phyloP scores from a whole-genome alignment of 2,888 invertebrate species.

The Rhagonycha lutea region DNA sequence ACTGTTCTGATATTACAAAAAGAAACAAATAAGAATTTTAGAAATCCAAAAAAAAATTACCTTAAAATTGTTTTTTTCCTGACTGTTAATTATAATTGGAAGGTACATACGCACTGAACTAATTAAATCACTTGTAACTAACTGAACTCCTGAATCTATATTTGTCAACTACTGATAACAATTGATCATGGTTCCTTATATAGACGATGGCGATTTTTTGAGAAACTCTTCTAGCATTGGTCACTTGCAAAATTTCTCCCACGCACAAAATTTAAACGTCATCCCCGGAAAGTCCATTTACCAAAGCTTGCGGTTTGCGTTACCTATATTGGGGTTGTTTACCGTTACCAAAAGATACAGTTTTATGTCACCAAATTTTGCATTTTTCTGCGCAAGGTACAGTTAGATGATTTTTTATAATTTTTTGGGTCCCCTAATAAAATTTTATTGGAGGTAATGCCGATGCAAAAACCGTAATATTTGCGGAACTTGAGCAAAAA shows the following conservation, averaged over 20 bases:
- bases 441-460: not conserved
- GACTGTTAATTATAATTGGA: not conserved
- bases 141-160: not conserved
- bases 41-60: not conserved
- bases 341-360: conserved; percentile 17
- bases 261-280: conserved; percentile 17
- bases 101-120: not conserved
- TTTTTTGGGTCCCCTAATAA: not conserved
- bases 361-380: not conserved
- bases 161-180: conserved; percentile 21
- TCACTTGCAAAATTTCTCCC: conserved; percentile 31
- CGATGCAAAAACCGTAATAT: not conserved
- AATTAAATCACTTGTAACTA: not conserved
- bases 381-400: not conserved
- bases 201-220: conserved; percentile 27
- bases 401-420: not conserved
- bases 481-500: not conserved
- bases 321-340: conserved; percentile 24
- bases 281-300: conserved; percentile 8
- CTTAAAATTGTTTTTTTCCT: not conserved
- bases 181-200: conserved; percentile 26
- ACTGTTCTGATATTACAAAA: not conserved
- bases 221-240: conserved; percentile 35
- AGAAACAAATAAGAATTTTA: not conserved
- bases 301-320: conserved; percentile 21